A percentile compares a stretch with the other conserved stretches of the same genome.
Evolutionary conservation across 1,140 invertebrate species (phyloP).

Genomic region (Lycorma delicatula): DNA sequence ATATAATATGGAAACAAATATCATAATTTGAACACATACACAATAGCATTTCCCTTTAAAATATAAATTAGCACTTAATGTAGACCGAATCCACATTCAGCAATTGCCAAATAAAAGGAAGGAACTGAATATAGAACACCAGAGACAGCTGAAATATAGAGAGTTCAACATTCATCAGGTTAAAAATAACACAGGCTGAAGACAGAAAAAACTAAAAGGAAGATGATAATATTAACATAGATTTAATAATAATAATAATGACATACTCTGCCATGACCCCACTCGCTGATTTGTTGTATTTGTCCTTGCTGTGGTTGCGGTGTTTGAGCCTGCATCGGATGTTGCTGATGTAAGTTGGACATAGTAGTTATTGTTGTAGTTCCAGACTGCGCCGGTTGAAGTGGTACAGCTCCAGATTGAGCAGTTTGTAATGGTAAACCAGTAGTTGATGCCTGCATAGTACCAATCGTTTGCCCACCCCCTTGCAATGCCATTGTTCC

Average conservation of each 20-base stretch:
- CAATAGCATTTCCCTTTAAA: no score
- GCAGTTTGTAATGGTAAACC: constrained; percentile 37
- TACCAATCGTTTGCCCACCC: constrained; percentile 13
- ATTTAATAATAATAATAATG: background rate
- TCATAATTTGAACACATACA: no score
- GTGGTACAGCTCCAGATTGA: constrained; percentile 35
- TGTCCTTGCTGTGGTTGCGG: constrained; percentile 17
- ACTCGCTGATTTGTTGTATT: constrained; percentile 20
- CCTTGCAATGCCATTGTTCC: constrained; percentile 11
- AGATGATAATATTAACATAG: no score
- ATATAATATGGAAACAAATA: no score
- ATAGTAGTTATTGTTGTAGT: constrained; percentile 39
- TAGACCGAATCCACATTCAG: no score
- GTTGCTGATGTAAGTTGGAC: constrained; percentile 39
- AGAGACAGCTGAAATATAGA: no score
- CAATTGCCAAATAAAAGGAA: no score
- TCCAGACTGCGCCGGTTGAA: constrained; percentile 38
- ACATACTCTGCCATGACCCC: constrained; percentile 16
- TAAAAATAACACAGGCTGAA: no score
- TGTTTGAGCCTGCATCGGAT: constrained; percentile 31
- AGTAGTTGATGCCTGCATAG: constrained; percentile 33
- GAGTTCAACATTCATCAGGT: no score
- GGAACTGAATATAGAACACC: no score
- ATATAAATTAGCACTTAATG: no score
- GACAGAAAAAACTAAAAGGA: no score